Evolutionary conservation across 2,113 vertebrate species (phyloP).

Genomic region (Crotalus helleri): DNA sequence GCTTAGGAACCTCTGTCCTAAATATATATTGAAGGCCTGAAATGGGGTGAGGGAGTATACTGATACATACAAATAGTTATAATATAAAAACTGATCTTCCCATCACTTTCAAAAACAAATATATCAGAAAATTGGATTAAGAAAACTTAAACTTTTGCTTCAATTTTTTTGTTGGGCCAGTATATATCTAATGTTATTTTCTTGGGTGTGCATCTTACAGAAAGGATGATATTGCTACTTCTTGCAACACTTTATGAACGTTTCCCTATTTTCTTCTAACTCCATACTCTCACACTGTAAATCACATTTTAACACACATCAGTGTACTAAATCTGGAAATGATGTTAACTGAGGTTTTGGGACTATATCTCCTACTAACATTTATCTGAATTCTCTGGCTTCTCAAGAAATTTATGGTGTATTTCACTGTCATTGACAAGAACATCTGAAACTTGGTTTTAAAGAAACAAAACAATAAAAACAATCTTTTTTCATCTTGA

Average conservation of each 20-base stretch:
- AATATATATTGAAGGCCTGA: background rate
- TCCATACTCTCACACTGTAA: conserved; percentile 41
- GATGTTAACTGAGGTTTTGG: conserved; percentile 52
- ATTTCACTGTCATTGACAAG: conserved; percentile 44
- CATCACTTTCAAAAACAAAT: background rate
- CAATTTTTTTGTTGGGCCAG: no score
- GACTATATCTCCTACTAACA: conserved; percentile 40
- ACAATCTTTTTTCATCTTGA: conserved; percentile 44
- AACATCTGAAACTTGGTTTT: conserved; percentile 32
- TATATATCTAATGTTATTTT: background rate
- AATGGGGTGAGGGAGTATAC: background rate
- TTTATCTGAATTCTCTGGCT: conserved; percentile 35
- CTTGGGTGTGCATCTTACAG: background rate
- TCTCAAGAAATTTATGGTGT: conserved; percentile 52
- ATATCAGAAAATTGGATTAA: background rate
- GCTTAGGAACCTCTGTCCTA: background rate
- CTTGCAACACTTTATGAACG: conserved; percentile 4
- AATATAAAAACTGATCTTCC: background rate
- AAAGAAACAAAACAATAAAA: conserved; percentile 4
- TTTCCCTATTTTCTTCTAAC: conserved; percentile 32
- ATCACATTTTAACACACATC: conserved; percentile 65
- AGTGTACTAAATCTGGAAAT: conserved; percentile 56
- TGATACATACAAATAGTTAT: background rate
- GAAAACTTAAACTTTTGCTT: background rate
- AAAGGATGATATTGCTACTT: background rate